phyloP scores from a whole-genome alignment of 2,888 invertebrate genomes.

The Thelaira solivaga region DNA sequence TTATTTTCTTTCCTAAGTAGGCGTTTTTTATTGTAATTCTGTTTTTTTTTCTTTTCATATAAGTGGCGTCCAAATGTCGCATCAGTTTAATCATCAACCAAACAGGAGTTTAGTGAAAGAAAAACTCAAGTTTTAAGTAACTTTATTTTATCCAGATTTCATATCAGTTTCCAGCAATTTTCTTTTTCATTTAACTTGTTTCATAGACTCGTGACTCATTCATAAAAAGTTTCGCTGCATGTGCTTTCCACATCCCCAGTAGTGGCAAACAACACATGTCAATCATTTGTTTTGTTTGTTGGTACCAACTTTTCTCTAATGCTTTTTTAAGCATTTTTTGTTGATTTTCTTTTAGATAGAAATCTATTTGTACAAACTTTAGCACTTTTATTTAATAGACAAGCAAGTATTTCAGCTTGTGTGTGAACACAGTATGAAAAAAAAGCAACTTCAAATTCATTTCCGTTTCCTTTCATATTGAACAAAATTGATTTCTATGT shows the following conservation, averaged over 20 bases:
- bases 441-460: constrained; percentile 62
- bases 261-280: constrained; percentile 68
- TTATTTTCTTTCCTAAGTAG: constrained; percentile 48
- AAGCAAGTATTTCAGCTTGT: constrained; percentile 5
- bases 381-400: constrained; percentile 25
- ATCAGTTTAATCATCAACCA: constrained; percentile 30
- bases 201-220: constrained; percentile 48
- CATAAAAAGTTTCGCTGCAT: neutral
- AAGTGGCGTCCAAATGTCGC: constrained; percentile 63
- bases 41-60: constrained; percentile 33
- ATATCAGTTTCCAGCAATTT: constrained; percentile 30
- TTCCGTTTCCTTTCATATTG: constrained; percentile 57
- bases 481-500: constrained; percentile 46
- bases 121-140: constrained; percentile 38
- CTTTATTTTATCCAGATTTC: constrained; percentile 42
- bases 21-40: constrained; percentile 63
- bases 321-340: constrained; percentile 36
- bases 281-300: constrained; percentile 70
- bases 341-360: constrained; percentile 46
- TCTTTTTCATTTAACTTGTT: neutral
- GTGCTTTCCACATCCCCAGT: constrained; percentile 1
- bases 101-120: constrained; percentile 9
- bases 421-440: constrained; percentile 36
- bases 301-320: constrained; percentile 52
- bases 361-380: constrained; percentile 37